Percentiles rank a stretch among this genome's conserved stretches.
phyloP scores from a whole-genome alignment of 2,888 invertebrate species.

The Caenorhabditis sp. region DNA sequence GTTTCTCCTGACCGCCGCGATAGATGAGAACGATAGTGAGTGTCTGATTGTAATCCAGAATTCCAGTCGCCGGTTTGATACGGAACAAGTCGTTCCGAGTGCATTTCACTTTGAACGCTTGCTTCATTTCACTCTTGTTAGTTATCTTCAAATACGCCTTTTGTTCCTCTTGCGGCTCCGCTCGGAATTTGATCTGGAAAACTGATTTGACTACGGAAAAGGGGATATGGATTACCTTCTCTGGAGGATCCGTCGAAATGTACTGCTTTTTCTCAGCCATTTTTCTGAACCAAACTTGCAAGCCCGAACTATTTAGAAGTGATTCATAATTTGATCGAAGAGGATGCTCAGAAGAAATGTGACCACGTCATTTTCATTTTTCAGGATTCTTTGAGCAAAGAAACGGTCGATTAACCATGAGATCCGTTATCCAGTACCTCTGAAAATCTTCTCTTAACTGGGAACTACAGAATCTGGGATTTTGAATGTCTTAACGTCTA shows the following conservation, averaged over 20 bases:
- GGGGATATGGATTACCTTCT: conserved; percentile 48
- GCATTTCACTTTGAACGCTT: conserved; percentile 81
- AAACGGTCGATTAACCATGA: too few species aligned
- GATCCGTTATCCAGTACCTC: too few species aligned
- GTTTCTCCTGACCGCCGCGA: conserved; percentile 57
- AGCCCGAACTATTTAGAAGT: too few species aligned
- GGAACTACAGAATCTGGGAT: too few species aligned
- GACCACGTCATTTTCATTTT: too few species aligned
- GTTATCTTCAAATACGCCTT: conserved; percentile 69
- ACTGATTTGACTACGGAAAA: too few species aligned
- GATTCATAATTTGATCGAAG: too few species aligned
- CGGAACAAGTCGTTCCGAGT: conserved; percentile 80
- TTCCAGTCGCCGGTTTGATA: conserved; percentile 77
- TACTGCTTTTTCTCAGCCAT: conserved; percentile 66
- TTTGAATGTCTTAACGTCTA: too few species aligned
- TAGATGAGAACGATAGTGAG: conserved; percentile 66
- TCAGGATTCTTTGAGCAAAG: too few species aligned
- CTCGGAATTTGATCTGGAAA: conserved; percentile 60
- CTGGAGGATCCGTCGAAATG: conserved; percentile 65
- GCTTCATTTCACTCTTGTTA: conserved; percentile 77
- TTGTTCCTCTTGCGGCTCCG: conserved; percentile 62
- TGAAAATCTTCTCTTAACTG: too few species aligned
- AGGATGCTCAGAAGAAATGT: too few species aligned
- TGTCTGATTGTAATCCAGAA: conserved; percentile 75
- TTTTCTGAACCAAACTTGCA: not conserved